phyloP scores from a whole-genome alignment of 2,888 invertebrate species.

The Troides oblongomaculatus region DNA sequence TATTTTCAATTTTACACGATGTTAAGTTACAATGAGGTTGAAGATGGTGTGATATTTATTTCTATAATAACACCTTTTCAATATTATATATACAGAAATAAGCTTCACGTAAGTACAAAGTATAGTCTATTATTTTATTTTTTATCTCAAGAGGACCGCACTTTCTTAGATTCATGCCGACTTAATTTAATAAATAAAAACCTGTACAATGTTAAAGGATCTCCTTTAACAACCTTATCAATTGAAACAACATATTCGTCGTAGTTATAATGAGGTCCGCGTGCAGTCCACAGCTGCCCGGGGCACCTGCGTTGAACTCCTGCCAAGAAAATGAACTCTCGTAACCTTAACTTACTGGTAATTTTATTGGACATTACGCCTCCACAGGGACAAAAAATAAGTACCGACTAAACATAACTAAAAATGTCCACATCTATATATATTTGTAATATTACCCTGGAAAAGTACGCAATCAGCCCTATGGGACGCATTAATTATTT shows the following conservation, averaged over 20 bases:
- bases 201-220: neutral
- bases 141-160: too few relatives aligned
- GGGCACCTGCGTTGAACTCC: constrained; percentile 34
- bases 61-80: too few relatives aligned
- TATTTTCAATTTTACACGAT: too few relatives aligned
- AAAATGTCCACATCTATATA: neutral
- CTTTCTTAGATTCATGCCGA: too few relatives aligned
- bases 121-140: too few relatives aligned
- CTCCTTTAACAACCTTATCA: constrained; percentile 10
- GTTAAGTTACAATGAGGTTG: too few relatives aligned
- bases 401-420: neutral
- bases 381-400: constrained; percentile 29
- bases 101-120: too few relatives aligned
- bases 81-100: too few relatives aligned
- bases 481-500: neutral
- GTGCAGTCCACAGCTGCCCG: constrained; percentile 32
- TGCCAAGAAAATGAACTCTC: constrained; percentile 47
- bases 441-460: neutral
- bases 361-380: constrained; percentile 39
- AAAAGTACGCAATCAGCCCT: neutral
- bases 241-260: constrained; percentile 20
- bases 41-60: too few relatives aligned
- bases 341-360: constrained; percentile 49
- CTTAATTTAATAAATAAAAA: neutral
- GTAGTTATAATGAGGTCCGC: constrained; percentile 32